Evolutionary conservation across 2,888 invertebrate genomes (phyloP).

Genomic region (Cantharis lateralis): DNA sequence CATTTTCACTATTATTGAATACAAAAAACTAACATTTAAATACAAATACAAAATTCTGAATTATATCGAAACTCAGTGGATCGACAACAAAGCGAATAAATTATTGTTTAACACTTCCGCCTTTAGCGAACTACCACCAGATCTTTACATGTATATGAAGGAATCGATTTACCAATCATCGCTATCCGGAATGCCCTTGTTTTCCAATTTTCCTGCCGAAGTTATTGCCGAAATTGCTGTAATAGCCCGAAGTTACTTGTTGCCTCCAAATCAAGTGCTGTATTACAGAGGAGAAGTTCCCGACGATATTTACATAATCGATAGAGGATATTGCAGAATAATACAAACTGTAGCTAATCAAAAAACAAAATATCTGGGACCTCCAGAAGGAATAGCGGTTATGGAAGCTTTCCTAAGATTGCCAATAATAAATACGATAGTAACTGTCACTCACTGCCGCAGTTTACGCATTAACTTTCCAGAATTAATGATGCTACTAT

Average conservation of each 20-base stretch:
- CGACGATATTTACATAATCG: constrained; percentile 9
- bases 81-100: constrained; percentile 13
- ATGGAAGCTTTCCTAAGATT: constrained; percentile 4
- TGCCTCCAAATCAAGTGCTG: constrained; percentile 27
- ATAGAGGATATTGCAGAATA: constrained; percentile 6
- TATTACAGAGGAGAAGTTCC: constrained; percentile 27
- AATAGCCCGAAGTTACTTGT: background rate
- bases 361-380: background rate
- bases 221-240: constrained; percentile 18
- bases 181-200: constrained; percentile 14
- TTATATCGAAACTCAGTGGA: constrained; percentile 28
- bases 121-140: constrained; percentile 10
- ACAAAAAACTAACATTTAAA: background rate
- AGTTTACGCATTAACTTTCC: constrained; percentile 10
- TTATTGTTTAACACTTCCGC: constrained; percentile 7
- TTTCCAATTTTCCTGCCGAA: constrained; percentile 15
- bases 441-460: constrained; percentile 24
- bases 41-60: constrained; percentile 11
- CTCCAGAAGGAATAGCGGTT: background rate
- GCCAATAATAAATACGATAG: constrained; percentile 10
- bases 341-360: background rate
- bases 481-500: background rate
- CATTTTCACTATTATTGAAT: background rate
- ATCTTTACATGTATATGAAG: constrained; percentile 11
- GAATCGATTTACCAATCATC: constrained; percentile 4